Base-by-base conservation (phyloP, 2,113 vertebrate genomes). In the Oryzias celebensis region DNA sequence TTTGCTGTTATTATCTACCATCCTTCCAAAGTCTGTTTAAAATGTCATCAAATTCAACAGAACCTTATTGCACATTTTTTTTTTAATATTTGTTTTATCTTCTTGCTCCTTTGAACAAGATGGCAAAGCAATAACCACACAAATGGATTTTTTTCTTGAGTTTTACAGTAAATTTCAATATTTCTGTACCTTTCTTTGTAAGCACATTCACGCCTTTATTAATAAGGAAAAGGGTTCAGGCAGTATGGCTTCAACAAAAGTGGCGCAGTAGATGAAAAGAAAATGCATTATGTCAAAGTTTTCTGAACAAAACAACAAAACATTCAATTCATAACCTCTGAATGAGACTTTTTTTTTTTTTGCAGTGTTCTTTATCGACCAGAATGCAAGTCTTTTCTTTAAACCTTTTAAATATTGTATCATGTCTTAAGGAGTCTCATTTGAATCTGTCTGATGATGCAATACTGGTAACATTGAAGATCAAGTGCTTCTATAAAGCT, bases 111-210 rank as follows among this genome's bases (percentile, higher is more conserved):
- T 36, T 59, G 48, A 58, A 20, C 17, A 42, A 57, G 16, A 23
- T 43, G n/a, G 20, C 28, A 48, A 3, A 12, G 23, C 42, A 41
- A 36, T 48, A 43, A 24, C 26, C 23, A 14, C 44, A 57, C 8
- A 45, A 47, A 18, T 48, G n/a, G 10, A 14, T 54, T 49, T 53
- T 43, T 16, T 18, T 16, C 6, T 47, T 22, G 41, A 10, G 45
- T 28, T 46, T 59, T 45, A 71, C 46, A 41, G 17, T 53, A 20
- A 14, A 1, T 45, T 42, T 17, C 57, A 64, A 75, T 15, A 22
- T 0, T n/a, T 15, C 6, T 45, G 5, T 44, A 2, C 26, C 50
- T 23, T 45, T 42, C 50, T 15, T 4, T 4, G 8, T 5, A 45
- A 18, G 18, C 62, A n/a, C 28, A 17, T 45, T n/a, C 22, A 17